Evolutionary conservation across 2,797 vertebrate genomes (phyloP).

Genomic region (Agapornis canus): DNA sequence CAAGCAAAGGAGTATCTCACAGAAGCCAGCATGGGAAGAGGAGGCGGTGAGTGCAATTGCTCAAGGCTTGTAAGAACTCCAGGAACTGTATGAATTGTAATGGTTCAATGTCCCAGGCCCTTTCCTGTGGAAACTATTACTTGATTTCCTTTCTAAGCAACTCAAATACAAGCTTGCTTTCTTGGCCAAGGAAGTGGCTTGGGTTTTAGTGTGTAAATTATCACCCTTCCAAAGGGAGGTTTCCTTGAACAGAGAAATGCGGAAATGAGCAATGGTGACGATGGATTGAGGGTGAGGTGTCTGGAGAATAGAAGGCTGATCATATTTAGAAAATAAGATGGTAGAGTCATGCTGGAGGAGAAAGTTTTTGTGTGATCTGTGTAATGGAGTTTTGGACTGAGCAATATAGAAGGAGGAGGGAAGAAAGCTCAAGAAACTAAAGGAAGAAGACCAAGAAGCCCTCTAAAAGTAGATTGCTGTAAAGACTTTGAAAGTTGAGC

Average conservation of each 20-base stretch:
- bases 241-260: neutral
- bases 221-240: neutral
- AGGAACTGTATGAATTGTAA: neutral
- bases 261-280: neutral
- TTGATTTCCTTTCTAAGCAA: neutral
- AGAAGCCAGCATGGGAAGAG: neutral
- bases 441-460: neutral
- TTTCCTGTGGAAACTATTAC: conserved; percentile 28
- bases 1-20: neutral
- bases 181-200: neutral
- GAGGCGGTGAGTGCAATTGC: neutral
- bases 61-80: neutral
- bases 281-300: neutral
- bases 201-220: neutral
- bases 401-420: neutral
- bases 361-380: neutral
- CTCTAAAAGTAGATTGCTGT: neutral
- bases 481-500: neutral
- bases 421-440: neutral
- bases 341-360: neutral
- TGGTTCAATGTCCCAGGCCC: neutral
- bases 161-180: neutral
- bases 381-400: neutral
- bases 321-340: neutral
- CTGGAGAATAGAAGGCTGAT: neutral